Percentiles rank a stretch among this genome's conserved stretches.
Evolutionary conservation across 2,113 vertebrate genomes (phyloP).

Genomic region (Mohoua ochrocephala): DNA sequence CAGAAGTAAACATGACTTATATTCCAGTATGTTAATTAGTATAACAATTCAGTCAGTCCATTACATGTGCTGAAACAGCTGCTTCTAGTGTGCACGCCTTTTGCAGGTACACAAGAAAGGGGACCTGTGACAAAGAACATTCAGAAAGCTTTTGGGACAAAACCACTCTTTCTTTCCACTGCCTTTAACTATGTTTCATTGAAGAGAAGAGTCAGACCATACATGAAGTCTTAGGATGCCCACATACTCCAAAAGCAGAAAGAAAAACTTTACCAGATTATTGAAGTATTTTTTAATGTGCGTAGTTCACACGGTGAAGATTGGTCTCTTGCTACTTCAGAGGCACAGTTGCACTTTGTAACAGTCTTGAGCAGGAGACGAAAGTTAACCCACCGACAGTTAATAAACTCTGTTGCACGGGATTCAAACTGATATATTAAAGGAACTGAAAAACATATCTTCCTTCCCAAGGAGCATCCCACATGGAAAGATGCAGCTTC

Average conservation of each 20-base stretch:
- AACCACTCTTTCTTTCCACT: neutral
- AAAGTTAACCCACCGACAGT: neutral
- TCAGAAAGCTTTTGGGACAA: neutral
- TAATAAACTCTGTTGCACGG: neutral
- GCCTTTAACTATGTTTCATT: neutral
- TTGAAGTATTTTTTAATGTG: neutral
- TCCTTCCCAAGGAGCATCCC: neutral
- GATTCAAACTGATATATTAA: neutral
- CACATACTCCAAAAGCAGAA: neutral
- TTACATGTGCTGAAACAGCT: neutral
- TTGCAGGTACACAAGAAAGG: neutral
- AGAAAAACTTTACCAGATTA: neutral
- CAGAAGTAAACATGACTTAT: neutral
- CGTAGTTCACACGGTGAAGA: neutral
- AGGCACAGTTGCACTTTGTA: accelerated
- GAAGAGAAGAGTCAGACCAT: neutral
- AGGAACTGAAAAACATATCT: accelerated
- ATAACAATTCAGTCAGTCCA: neutral
- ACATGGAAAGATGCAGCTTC: neutral
- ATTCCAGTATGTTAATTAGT: neutral
- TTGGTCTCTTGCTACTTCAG: neutral
- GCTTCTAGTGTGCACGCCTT: neutral
- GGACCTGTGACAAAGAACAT: neutral
- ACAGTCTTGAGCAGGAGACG: neutral
- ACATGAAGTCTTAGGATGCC: neutral